Base-by-base conservation (phyloP, 2,113 vertebrate genomes). In the Oryzias melastigma region DNA sequence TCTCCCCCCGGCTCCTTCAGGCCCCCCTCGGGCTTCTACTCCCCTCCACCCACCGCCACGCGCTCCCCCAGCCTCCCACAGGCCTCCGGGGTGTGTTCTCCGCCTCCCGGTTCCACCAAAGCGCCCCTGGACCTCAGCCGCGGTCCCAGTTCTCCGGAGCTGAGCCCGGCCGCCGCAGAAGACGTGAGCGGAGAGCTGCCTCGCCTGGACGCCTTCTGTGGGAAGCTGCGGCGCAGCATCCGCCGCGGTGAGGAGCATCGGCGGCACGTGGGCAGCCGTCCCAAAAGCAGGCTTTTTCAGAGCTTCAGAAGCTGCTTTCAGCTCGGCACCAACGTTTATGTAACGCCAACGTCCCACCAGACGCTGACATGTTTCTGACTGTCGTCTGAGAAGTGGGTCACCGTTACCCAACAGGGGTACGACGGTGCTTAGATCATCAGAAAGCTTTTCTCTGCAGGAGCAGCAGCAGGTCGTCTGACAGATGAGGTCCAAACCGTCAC, bases 181-280 rank as follows among this genome's bases (percentile, higher is more conserved):
- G 95, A 95, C 43, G 65, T 77, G 62, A 71, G 85, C 65, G 84
- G 91, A 19, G 95, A 94, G 77, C 91, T 93, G 55, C 93, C 95
- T 1, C 92, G 92, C 0, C 47, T 94, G 58, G 94, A 95, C 58
- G 92, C 87, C 54, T 85, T 95, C 75, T 96, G 93, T 74, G 94
- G 94, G 78, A 95, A 95, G 79, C 90, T 96, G 73, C 90, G 94
- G 66, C 90, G 94, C 79, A 97, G 94, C 87, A 93, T 97, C 84
- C 93, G 93, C 73, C 91, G 94, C 88, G 94, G 95, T 96, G 61
- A 0, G 82, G 61, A 0, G 82, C 43, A 44, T 19, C 62, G 22
- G 24, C 5, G 25, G 25, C 25, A 5, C 25, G 25, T 27, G 25
- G 25, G 25, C 25, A 4, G 25, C 25, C 25, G 49, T 16, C 40